Conservation (phyloP, 2,797 vertebrate species). For the Crenichthys baileyi region DNA sequence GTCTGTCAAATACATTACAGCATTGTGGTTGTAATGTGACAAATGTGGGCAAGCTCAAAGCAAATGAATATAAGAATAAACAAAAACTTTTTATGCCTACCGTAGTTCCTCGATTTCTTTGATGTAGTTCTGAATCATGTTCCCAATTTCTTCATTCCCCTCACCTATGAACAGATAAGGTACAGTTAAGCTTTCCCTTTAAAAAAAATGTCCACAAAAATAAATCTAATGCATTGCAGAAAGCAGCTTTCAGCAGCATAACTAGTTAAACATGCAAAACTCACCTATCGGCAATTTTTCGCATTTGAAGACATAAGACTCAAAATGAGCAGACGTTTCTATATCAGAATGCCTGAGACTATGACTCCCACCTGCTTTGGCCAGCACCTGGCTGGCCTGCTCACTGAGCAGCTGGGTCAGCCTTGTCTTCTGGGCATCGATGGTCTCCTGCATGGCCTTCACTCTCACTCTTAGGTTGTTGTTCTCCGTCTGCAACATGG, state of each 20-base stretch:
- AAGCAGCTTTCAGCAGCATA: background rate
- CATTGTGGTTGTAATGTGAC: background rate
- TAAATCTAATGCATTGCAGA: background rate
- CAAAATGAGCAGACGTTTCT: no score
- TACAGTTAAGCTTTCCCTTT: background rate
- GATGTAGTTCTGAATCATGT: constrained; percentile 98
- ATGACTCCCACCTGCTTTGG: constrained; percentile 84
- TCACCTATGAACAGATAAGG: constrained; percentile 82
- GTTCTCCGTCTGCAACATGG: constrained; percentile 96
- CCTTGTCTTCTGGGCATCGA: constrained; percentile 87
- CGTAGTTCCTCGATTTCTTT: constrained; percentile 98
- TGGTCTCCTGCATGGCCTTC: constrained; percentile 98
- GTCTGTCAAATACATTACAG: background rate
- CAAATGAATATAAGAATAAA: background rate
- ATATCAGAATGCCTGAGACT: no score
- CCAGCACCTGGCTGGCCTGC: constrained; percentile 89
- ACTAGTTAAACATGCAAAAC: background rate
- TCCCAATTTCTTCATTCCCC: constrained; percentile 94
- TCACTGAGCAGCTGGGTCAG: constrained; percentile 92
- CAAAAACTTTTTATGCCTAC: constrained; percentile 65
- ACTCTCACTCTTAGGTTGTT: constrained; percentile 93
- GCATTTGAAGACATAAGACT: no score
- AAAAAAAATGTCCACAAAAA: background rate
- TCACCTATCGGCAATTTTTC: no score
- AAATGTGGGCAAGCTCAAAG: background rate